Base-by-base conservation (phyloP, 2,797 vertebrate genomes). In the Antrozous pallidus region DNA sequence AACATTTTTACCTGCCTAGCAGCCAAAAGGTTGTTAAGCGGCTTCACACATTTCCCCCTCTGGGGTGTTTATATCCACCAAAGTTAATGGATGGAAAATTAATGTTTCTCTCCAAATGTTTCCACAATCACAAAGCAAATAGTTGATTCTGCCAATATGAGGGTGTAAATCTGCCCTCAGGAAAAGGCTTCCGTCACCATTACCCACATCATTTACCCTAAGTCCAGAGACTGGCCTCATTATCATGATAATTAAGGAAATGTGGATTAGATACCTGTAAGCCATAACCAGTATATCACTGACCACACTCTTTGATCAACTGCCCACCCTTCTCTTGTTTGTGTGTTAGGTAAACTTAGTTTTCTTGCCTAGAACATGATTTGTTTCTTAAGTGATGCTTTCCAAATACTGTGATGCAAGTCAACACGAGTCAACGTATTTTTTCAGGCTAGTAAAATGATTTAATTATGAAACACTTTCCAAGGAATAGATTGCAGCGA, bases 61-160 rank as follows among this genome's bases (percentile, higher is more conserved):
- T 94, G 69, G 91, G 95, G 77, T 96, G 91, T 96, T 96, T 94
- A 90, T 96, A 96, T 92, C 92, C 88, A 96, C 96, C 78, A 93
- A 95, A 95, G 93, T 96, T 97, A 96, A 96, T 96, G 96, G 94
- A 97, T 93, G 67, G 95, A 97, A 97, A 96, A 97, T 97, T 97
- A 97, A 97, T 97, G 95, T 96, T 96, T 97, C 94, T 91, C 45
- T 96, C 93, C 94, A 97, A 97, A 95, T 97, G 94, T 95, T 97
- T 93, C 95, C 81, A 95, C 36, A 85, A 92, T 93, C 93, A 96
- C 96, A 95, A 95, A 95, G 96, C 94, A 96, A 97, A 96, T 94
- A 96, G 91, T 95, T 92, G 88, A 93, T 86, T 94, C 93, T 95
- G 92, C 94, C 96, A 97, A 92, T 82, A 96, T 88, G 73, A 94